Evolutionary conservation across 2,888 invertebrate species (phyloP), one percentile per base, ranked within the genome.

Genomic region (Euclidia mi): DNA sequence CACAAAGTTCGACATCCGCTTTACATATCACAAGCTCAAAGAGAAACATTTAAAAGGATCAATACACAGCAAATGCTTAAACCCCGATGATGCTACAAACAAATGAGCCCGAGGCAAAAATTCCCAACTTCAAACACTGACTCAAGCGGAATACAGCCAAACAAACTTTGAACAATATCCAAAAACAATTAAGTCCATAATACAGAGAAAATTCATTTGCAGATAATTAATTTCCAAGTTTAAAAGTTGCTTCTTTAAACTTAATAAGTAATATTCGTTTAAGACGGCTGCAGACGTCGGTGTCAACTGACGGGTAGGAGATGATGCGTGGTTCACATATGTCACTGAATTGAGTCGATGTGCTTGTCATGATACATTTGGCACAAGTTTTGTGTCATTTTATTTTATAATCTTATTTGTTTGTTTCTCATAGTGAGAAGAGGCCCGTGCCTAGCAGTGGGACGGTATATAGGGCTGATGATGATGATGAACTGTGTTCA

Each of bases 131-230:
- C 74, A 74, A 73, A 74, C 63, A 58, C 57, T 55, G 49, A 45
- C 66, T 58, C 17, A 25, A 56, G 63, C 64, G 56, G 66, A 73
- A 63, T 64, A 71, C 67, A 64, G 59, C 49, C 43, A 53, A 71
- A 64, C 71, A 74, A 71, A 67, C 61, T 71, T 51, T 28, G 10
- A 74, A 71, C 56, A 70, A 67, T 57, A 71, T 64, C 45, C 43
- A 53, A 60, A 70, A 73, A 75, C 72, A 73, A 73, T 73, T 75
- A 75, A 75, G 72, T 73, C 60, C 69, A 71, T 68, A 75, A 71
- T 57, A 68, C 72, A 52, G 65, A 59, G 47, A 43, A 65, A 65
- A 75, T 65, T 72, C 60, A 71, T 71, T 75, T 50, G 58, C 65
- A 71, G 76, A 71, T 72, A 75, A 73, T 73, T 73, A 73, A 75